Evolutionary conservation across 1,140 invertebrate genomes (phyloP).

Genomic region (Papilio glaucus): DNA sequence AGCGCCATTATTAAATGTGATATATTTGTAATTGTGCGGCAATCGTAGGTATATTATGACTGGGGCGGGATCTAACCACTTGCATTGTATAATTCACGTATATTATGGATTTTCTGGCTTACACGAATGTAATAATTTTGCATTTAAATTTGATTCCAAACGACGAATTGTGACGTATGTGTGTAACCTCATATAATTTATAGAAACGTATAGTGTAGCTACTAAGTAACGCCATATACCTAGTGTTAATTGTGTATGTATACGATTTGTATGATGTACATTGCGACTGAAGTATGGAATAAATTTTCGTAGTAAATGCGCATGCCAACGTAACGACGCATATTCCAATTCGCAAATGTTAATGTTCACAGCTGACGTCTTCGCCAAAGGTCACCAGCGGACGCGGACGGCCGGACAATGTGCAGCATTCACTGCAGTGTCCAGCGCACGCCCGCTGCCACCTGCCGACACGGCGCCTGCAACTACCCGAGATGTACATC

Average conservation of each 20-base stretch:
- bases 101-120: background rate
- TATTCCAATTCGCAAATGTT: background rate
- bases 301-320: background rate
- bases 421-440: no score
- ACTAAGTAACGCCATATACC: no score
- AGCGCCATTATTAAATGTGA: conserved; percentile 14
- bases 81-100: background rate
- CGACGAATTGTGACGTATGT: no score
- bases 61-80: background rate
- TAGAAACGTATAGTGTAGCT: no score
- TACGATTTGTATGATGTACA: no score
- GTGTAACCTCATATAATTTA: no score
- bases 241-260: no score
- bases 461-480: background rate
- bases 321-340: background rate
- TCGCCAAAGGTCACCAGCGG: background rate
- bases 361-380: background rate
- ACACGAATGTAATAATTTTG: no score
- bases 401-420: no score
- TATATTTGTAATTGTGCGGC: background rate
- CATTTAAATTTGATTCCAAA: no score
- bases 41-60: background rate
- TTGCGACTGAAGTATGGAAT: background rate
- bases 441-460: background rate
- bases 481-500: background rate